Base-by-base conservation (phyloP, 2,797 vertebrate genomes). In the Miichthys miiuy region DNA sequence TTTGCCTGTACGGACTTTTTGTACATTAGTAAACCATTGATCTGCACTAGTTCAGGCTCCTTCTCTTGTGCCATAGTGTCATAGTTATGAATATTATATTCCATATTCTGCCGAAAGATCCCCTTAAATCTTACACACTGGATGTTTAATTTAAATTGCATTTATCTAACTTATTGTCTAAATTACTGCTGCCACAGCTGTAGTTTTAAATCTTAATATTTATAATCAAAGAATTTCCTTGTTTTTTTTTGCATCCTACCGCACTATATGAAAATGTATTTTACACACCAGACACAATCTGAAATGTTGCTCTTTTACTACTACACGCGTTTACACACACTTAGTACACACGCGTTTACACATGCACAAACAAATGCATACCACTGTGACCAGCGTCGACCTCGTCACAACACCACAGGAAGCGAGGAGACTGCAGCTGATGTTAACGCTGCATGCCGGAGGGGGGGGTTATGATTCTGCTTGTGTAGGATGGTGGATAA, bases 401-500 rank as follows among this genome's bases (percentile, higher is more conserved):
- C 47, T 14, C 2, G 16, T n/a, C 41, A 61, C 58, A 70, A 27
- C 62, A 55, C 34, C 56, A 51, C 41, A 79, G 21, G 55, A 66
- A 48, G 30, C 82, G 66, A 64, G 38, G 6, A 46, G 20, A 70
- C 23, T 47, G 70, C 48, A 75, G 77, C 63, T 69, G 47, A 48
- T 61, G 57, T 66, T 64, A 68, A 56, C 63, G 30, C 73, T 41
- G 48, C 60, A 52, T 27, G 27, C 27, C 42, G n/a, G n/a, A 10
- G n/a, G 12, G 21, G 46, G 66, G 56, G 67, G 58, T 64, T 50
- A 41, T 48, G 46, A 73, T 58, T 70, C 67, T 75, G 8, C 63
- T 66, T 62, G 75, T 85, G 79, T 61, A 81, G 58, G 54, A 55
- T 21, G 68, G 83, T 73, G 84, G 79, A 85, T 70, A 73, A 84